phyloP scores from a whole-genome alignment of 37 sponge, comb jelly and placozoan genomes.

The Ianthella basta region DNA sequence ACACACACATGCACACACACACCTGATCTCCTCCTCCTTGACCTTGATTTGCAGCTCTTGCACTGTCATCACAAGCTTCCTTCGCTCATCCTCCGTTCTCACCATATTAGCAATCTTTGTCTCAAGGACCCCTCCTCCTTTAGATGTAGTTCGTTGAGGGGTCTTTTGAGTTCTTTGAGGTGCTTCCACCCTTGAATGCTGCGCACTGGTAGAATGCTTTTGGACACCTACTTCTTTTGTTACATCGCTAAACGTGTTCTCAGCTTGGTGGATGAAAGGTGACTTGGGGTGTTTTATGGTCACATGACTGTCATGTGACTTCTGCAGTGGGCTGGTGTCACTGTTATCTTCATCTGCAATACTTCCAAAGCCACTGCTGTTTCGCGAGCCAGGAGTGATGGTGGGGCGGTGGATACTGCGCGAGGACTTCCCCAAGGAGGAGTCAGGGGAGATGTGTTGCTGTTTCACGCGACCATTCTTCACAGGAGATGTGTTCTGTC shows the following conservation, averaged over 20 bases:
- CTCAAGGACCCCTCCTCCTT: conserved; percentile 6
- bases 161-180: not conserved
- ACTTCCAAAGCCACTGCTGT: conserved; percentile 79
- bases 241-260: not conserved
- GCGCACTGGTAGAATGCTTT: not conserved
- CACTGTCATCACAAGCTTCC: conserved; percentile 32
- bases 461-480: not conserved
- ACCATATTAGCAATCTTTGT: conserved; percentile 2
- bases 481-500: not conserved
- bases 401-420: not conserved
- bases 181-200: not conserved
- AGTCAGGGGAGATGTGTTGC: conserved; percentile 18
- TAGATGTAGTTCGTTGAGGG: not conserved
- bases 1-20: not conserved
- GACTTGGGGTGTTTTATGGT: not conserved
- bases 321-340: conserved; percentile 19
- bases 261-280: not conserved
- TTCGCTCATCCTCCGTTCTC: conserved; percentile 27
- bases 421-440: not conserved
- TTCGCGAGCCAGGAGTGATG: conserved; percentile 42
- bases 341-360: conserved; percentile 53
- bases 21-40: conserved; percentile 59
- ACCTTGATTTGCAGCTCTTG: conserved; percentile 44
- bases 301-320: conserved; percentile 32
- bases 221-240: not conserved